phyloP scores from a whole-genome alignment of 2,888 invertebrate genomes.

The Polymixis flavicincta region DNA sequence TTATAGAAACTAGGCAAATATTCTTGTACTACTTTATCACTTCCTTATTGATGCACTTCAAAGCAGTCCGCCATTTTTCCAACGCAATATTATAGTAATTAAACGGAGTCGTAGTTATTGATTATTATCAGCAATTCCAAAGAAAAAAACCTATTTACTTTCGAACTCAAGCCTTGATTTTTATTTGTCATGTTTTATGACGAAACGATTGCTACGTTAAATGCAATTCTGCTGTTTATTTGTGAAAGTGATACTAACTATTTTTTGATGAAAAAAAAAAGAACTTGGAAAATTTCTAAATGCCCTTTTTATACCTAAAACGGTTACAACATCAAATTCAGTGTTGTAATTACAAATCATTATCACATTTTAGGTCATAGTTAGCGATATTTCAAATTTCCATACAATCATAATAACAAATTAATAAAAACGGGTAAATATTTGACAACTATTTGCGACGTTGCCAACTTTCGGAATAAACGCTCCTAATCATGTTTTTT shows the following conservation, averaged over 20 bases:
- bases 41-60: slow-evolving; percentile 50
- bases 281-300: no score
- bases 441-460: no score
- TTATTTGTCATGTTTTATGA: slow-evolving; percentile 9
- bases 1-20: slow-evolving; percentile 23
- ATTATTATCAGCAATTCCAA: slow-evolving; percentile 3
- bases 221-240: neutral
- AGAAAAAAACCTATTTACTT: neutral
- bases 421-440: no score
- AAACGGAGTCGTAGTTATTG: neutral
- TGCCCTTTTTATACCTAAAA: no score
- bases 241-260: no score
- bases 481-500: neutral
- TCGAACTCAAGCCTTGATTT: slow-evolving; percentile 7
- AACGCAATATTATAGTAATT: slow-evolving; percentile 20
- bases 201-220: neutral
- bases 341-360: no score
- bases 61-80: slow-evolving; percentile 4
- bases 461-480: no score
- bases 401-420: no score
- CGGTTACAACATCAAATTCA: no score
- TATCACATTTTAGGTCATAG: no score
- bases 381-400: no score
- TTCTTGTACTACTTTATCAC: slow-evolving; percentile 20
- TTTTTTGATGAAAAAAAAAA: no score